A percentile compares a stretch with the other conserved stretches of the same genome.
These are phyloP conservation scores for Pyxicephalus adspersus DNA, from an alignment of 2,113 vertebrate species.

Conservation along the genomic window DNA sequence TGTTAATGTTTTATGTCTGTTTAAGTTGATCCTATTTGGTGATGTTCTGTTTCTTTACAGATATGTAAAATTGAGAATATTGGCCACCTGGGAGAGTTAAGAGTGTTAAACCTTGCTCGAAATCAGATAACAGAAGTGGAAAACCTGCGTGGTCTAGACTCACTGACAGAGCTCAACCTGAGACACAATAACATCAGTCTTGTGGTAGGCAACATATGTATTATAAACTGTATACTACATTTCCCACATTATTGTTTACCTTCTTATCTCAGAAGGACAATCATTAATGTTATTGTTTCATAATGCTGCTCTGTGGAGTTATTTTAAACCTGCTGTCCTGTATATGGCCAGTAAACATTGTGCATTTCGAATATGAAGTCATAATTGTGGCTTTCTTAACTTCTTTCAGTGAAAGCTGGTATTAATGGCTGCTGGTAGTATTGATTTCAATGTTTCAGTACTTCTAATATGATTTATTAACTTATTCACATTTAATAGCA, in stretches of 20 bases:
- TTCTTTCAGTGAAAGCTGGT: too few species aligned
- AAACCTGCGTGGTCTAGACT: conserved; percentile 84
- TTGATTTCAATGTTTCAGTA: too few species aligned
- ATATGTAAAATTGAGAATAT: conserved; percentile 88
- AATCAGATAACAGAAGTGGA: conserved; percentile 84
- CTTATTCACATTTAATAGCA: too few species aligned
- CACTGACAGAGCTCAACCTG: conserved; percentile 89
- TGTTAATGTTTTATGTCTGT: background rate
- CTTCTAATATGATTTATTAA: too few species aligned
- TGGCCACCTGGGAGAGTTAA: conserved; percentile 81
- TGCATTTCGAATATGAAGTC: too few species aligned
- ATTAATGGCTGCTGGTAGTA: too few species aligned
- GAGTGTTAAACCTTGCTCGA: conserved; percentile 89
- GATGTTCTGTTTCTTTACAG: conserved; percentile 68
- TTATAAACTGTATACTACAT: background rate
- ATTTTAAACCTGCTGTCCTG: too few species aligned
- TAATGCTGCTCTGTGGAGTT: too few species aligned
- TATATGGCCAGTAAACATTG: too few species aligned
- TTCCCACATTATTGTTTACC: background rate
- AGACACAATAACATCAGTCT: conserved; percentile 83
- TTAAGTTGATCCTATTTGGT: conserved; percentile 1
- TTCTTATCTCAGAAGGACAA: too few species aligned
- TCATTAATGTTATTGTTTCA: too few species aligned
- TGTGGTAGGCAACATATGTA: conserved; percentile 78
- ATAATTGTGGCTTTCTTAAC: too few species aligned